Percentiles rank a stretch among this genome's conserved stretches.
Evolutionary conservation across 2,797 vertebrate species (phyloP).

Genomic region (Bufotes viridis): DNA sequence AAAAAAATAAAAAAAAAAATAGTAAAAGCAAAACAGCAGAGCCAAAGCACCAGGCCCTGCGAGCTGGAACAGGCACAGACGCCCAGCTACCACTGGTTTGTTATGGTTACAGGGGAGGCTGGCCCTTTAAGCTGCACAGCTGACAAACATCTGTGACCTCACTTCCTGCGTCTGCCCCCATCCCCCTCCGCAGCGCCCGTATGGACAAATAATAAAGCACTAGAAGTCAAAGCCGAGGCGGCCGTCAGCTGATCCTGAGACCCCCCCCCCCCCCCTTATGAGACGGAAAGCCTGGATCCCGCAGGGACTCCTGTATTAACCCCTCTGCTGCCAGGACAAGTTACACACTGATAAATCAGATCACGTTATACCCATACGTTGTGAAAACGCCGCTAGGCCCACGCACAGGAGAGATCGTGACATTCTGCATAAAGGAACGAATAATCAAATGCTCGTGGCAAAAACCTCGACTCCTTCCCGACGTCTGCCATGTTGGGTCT

Average conservation of each 20-base stretch:
- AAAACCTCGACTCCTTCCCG: no score
- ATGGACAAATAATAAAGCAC: slow-evolving; percentile 76
- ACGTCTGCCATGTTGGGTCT: no score
- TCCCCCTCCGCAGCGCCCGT: slow-evolving; percentile 73
- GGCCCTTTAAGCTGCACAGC: neutral
- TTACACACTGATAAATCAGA: neutral
- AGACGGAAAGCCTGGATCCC: neutral
- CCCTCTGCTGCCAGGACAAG: neutral
- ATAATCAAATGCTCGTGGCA: no score
- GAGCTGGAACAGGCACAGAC: neutral
- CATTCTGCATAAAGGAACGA: no score
- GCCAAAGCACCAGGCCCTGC: neutral
- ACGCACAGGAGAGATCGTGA: no score
- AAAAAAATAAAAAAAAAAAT: neutral
- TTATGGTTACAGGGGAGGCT: slow-evolving; percentile 6
- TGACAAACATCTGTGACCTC: slow-evolving; percentile 74
- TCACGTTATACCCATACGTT: no score
- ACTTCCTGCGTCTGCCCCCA: slow-evolving; percentile 72
- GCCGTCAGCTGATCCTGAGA: slow-evolving; percentile 72
- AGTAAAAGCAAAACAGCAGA: neutral
- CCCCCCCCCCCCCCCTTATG: no score
- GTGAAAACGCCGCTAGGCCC: no score
- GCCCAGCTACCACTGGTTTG: slow-evolving; percentile 2
- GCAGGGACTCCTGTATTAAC: neutral
- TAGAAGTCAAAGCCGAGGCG: slow-evolving; percentile 71